Conservation (phyloP, 2,888 invertebrate genomes). For the Cyaniris semiargus region DNA sequence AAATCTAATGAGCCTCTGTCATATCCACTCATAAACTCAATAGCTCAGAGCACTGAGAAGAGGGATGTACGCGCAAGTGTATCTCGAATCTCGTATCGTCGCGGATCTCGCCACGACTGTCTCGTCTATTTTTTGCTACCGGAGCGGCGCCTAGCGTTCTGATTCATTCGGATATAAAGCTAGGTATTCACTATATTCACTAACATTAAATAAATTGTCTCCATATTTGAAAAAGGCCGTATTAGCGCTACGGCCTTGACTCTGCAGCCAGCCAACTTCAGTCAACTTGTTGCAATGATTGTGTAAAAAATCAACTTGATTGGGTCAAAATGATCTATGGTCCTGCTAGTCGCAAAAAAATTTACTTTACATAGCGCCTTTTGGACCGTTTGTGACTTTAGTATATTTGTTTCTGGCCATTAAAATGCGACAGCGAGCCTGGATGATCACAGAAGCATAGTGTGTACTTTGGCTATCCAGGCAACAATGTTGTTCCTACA, state of each 20-base stretch:
- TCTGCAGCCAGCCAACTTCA: no score
- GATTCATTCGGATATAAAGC: constrained; percentile 3
- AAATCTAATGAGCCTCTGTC: no score
- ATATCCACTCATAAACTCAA: no score
- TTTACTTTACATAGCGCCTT: not conserved
- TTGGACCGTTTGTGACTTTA: not conserved
- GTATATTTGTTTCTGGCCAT: not conserved
- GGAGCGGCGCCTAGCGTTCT: constrained; percentile 7
- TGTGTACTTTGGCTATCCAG: not conserved
- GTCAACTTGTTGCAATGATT: no score
- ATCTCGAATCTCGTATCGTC: not conserved
- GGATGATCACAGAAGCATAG: not conserved
- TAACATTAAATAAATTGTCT: not conserved
- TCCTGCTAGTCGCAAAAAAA: no score
- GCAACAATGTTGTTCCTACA: constrained; percentile 5
- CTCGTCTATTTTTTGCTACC: constrained; percentile 19
- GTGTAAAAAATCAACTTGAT: no score
- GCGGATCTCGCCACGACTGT: not conserved
- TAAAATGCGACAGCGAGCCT: not conserved
- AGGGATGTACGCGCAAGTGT: not conserved
- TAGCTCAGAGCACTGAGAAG: no score
- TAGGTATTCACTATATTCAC: not conserved
- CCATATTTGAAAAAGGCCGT: no score
- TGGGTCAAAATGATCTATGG: no score
- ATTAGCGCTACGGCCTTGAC: no score